Conservation (phyloP, 2,113 vertebrate genomes). For the Protobothrops flavoviridis region DNA sequence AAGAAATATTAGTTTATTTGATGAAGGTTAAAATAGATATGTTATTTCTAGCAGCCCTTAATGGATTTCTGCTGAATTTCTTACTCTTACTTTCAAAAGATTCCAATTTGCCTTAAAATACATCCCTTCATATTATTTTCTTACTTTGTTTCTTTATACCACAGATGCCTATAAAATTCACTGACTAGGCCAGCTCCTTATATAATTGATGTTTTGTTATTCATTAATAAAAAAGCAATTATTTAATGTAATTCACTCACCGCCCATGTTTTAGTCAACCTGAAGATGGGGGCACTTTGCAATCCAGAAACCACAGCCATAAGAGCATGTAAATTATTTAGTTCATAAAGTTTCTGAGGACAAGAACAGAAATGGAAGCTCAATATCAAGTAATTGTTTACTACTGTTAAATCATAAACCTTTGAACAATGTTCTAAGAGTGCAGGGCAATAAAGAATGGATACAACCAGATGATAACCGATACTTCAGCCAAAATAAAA, state of each 20-base stretch:
- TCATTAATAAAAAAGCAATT: background rate
- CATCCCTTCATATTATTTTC: no score
- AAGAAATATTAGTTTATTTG: no score
- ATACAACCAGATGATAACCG: background rate
- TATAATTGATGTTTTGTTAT: background rate
- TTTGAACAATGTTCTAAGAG: background rate
- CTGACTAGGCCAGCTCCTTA: background rate
- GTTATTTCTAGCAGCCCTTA: no score
- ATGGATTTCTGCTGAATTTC: no score
- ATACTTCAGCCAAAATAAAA: background rate
- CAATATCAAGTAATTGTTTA: background rate
- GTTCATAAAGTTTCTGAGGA: slow-evolving; percentile 91
- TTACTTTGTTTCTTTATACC: background rate
- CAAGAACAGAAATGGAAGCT: background rate
- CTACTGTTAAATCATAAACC: background rate
- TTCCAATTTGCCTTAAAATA: no score
- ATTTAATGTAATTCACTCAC: slow-evolving; percentile 75
- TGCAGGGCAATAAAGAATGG: background rate
- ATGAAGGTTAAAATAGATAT: no score
- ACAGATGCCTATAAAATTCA: background rate
- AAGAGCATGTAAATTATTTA: slow-evolving; percentile 96
- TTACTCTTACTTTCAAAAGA: no score
- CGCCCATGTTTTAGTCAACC: slow-evolving; percentile 96
- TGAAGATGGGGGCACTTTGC: slow-evolving; percentile 97
- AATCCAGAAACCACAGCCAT: slow-evolving; percentile 96